phyloP scores from a whole-genome alignment of 1,140 invertebrate genomes.

The Papilio polytes region DNA sequence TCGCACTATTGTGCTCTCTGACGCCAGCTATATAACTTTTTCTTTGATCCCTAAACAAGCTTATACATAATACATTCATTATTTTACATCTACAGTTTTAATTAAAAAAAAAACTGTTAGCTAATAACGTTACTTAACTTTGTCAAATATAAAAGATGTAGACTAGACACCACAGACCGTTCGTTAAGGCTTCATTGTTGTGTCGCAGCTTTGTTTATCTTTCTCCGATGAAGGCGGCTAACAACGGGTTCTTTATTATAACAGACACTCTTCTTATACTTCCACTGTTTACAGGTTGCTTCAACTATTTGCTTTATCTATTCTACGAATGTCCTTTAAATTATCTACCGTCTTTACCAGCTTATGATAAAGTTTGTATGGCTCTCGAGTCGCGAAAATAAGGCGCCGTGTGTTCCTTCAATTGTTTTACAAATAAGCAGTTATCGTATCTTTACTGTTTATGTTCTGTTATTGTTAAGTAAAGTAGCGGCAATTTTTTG shows the following conservation, averaged over 20 bases:
- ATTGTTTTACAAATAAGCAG: slow-evolving; percentile 9
- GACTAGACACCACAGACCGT: slow-evolving; percentile 53
- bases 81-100: neutral
- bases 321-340: slow-evolving; percentile 49
- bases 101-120: neutral
- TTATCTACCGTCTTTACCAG: slow-evolving; percentile 51
- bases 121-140: slow-evolving; percentile 15
- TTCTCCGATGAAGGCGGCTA: slow-evolving; percentile 46
- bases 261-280: slow-evolving; percentile 53
- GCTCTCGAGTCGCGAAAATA: slow-evolving; percentile 5
- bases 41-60: slow-evolving; percentile 56
- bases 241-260: slow-evolving; percentile 48
- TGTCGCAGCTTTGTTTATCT: slow-evolving; percentile 60
- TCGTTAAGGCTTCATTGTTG: slow-evolving; percentile 67
- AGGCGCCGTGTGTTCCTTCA: neutral
- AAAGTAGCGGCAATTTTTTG: neutral
- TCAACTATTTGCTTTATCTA: slow-evolving; percentile 53
- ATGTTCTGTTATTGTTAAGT: neutral
- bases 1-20: slow-evolving; percentile 73
- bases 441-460: slow-evolving; percentile 21
- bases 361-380: slow-evolving; percentile 1
- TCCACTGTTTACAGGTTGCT: slow-evolving; percentile 59
- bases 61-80: slow-evolving; percentile 21
- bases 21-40: slow-evolving; percentile 71
- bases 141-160: slow-evolving; percentile 49